Percentiles rank a stretch among this genome's conserved stretches.
These are phyloP conservation scores for Pelecanus crispus DNA, from an alignment of 2,113 vertebrate genomes.

Conservation along the genomic window DNA sequence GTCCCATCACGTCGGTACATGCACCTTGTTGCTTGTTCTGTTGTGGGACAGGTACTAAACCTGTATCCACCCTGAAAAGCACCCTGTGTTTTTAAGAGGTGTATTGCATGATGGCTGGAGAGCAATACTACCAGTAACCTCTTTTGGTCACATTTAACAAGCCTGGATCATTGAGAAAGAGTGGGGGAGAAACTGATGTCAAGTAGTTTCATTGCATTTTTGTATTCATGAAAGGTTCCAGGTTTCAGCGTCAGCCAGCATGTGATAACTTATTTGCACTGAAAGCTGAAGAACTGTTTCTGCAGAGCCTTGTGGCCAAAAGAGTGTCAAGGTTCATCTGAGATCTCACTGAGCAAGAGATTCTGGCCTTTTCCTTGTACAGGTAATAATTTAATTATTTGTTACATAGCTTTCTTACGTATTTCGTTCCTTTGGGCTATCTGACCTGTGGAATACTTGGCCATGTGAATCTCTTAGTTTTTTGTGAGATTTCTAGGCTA, in stretches of 20 bases:
- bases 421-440: not conserved
- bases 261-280: not conserved
- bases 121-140: not conserved
- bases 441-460: not conserved
- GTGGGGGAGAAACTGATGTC: not conserved
- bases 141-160: not conserved
- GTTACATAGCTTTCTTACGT: not conserved
- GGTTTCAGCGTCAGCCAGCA: not conserved
- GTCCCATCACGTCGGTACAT: not conserved
- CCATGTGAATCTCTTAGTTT: not conserved
- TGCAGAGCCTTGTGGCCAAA: not conserved
- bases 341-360: not conserved
- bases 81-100: fast-evolving
- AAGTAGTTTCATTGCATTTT: not conserved
- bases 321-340: not conserved
- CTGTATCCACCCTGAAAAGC: not conserved
- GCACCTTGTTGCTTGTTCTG: not conserved
- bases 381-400: not conserved
- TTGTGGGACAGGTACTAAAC: not conserved
- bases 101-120: not conserved
- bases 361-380: not conserved
- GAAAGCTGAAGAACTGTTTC: not conserved
- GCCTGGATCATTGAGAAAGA: not conserved
- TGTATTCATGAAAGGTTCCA: not conserved
- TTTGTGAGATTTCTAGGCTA: not conserved